Evolutionary conservation across 2,888 invertebrate genomes (phyloP).

Genomic region (Hipparchia semele): DNA sequence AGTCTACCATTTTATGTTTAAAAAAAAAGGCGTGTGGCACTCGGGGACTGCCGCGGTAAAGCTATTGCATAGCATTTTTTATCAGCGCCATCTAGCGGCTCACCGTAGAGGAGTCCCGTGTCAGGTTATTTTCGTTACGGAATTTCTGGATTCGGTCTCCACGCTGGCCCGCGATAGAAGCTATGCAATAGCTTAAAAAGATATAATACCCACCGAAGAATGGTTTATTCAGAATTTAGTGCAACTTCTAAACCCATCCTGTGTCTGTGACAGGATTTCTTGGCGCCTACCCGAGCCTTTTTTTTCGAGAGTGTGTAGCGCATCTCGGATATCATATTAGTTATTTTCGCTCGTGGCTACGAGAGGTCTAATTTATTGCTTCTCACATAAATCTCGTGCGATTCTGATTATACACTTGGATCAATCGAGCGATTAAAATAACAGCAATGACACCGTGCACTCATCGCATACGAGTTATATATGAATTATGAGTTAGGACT

Average conservation of each 20-base stretch:
- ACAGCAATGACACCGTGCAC: conserved; percentile 26
- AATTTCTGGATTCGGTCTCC: too few relatives aligned
- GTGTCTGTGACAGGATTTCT: background rate
- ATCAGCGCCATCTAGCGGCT: too few relatives aligned
- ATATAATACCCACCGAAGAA: too few relatives aligned
- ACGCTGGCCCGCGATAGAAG: too few relatives aligned
- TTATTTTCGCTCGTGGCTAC: conserved; percentile 26
- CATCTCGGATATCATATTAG: conserved; percentile 3
- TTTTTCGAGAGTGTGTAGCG: conserved; percentile 4
- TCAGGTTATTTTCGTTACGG: too few relatives aligned
- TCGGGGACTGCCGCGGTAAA: too few relatives aligned
- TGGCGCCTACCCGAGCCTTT: background rate
- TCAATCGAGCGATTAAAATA: conserved; percentile 20
- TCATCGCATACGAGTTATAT: background rate
- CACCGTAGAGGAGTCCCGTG: too few relatives aligned
- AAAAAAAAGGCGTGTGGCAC: too few relatives aligned
- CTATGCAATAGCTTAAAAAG: too few relatives aligned
- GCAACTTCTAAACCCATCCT: background rate
- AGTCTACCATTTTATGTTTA: too few relatives aligned
- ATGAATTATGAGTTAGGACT: background rate
- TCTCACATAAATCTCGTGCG: conserved; percentile 37
- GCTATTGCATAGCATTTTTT: too few relatives aligned
- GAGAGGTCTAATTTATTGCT: conserved; percentile 33
- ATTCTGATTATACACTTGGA: conserved; percentile 22
- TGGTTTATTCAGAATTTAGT: too few relatives aligned